Conservation (phyloP, 1,140 invertebrate species). For the Tetramorium parvispinum region DNA sequence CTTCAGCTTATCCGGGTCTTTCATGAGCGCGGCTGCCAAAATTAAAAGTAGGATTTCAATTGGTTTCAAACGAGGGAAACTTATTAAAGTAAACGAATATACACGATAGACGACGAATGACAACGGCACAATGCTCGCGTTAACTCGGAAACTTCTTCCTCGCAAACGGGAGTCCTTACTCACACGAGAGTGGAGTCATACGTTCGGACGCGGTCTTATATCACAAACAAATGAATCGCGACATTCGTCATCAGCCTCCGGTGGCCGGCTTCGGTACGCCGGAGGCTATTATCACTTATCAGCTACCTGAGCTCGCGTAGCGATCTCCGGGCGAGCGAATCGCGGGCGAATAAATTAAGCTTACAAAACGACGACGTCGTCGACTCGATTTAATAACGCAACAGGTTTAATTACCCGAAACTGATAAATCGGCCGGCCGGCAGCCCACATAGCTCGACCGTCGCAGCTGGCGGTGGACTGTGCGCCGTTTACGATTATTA, state of each 20-base stretch:
- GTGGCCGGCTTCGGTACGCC: slow-evolving; percentile 20
- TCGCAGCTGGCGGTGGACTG: slow-evolving; percentile 32
- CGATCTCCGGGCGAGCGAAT: not conserved
- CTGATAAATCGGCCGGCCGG: slow-evolving; percentile 50
- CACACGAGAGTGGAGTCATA: not conserved
- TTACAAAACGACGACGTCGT: slow-evolving; percentile 25
- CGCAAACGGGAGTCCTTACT: slow-evolving; percentile 5
- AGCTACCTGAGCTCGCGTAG: slow-evolving; percentile 43
- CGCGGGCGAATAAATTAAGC: slow-evolving; percentile 42
- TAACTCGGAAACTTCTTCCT: not conserved
- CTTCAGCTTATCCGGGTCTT: slow-evolving; percentile 94
- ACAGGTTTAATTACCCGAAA: slow-evolving; percentile 65
- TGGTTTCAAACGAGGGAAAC: slow-evolving; percentile 65
- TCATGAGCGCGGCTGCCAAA: slow-evolving; percentile 88
- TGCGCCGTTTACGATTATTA: slow-evolving; percentile 51
- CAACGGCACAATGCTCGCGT: not conserved
- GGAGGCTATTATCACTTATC: slow-evolving; percentile 56
- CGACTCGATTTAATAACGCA: slow-evolving; percentile 59
- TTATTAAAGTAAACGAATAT: too few species aligned
- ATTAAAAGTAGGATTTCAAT: slow-evolving; percentile 81
- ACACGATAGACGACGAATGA: too few species aligned
- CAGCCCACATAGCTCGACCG: slow-evolving; percentile 15
- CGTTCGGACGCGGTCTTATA: slow-evolving; percentile 16
- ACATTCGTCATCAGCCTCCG: slow-evolving; percentile 52
- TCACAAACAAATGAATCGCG: slow-evolving; percentile 32